Base-by-base conservation (phyloP, 2,888 invertebrate genomes). In the Acleris holmiana region DNA sequence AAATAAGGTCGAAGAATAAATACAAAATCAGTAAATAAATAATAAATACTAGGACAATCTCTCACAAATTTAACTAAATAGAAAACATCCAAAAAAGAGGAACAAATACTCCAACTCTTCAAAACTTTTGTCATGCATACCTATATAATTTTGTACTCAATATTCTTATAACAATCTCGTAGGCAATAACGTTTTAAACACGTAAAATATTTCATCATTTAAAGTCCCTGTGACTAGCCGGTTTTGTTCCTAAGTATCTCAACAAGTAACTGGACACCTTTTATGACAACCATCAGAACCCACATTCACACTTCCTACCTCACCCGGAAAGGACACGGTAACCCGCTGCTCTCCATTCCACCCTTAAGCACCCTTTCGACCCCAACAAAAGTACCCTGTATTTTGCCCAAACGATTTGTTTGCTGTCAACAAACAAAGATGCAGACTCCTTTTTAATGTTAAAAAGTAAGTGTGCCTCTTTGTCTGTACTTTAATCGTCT, bases 351-450 rank as follows among this genome's bases (percentile, higher is more conserved):
- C 88, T 84, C 83, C 78, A 84, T 82, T 80, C 86, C 86, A 87
- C 89, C 89, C 90, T 85, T 83, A 79, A 88, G 81, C 84, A 86
- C 84, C 84, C 82, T 83, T 85, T 86, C 86, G 84, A 78, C 85
- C 81, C 76, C 73, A 71, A 68, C 74, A 59, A 59, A 61, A 64
- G 58, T 55, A 62, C 72, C 78, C 75, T 77, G 77, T 85, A 84
- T 87, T 88, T 86, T 82, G 85, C 76, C 76, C 83, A 86, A 89
- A 90, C 90, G 88, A 91, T 92, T 91, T 91, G 91, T 91, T 92
- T 90, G 86, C 85, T 84, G 90, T 88, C 89, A 89, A 85, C 86
- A 85, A 85, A 91, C 89, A 91, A 84, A 89, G 89, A 89, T 89
- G 89, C 81, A 83, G 88, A 86, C 74, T 80, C 80, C 76, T 81